A percentile compares a stretch with the other conserved stretches of the same genome.
phyloP scores from a whole-genome alignment of 1,140 invertebrate species.

The Papilio polyxenes region DNA sequence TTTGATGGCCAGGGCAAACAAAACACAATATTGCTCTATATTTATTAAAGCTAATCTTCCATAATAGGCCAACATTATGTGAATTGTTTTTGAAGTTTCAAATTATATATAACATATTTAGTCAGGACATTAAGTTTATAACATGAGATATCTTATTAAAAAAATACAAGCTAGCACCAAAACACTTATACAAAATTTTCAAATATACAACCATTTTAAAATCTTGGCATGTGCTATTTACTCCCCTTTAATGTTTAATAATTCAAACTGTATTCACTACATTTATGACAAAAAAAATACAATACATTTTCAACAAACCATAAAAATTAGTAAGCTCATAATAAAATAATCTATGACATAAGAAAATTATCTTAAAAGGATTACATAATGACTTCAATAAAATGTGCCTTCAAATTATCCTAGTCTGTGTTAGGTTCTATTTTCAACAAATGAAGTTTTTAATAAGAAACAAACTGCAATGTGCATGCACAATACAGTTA shows the following conservation, averaged over 20 bases:
- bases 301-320: conserved; percentile 28
- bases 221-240: background rate
- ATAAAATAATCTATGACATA: conserved; percentile 30
- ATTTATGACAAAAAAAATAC: conserved; percentile 22
- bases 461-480: background rate
- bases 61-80: background rate
- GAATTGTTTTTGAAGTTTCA: background rate
- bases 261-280: background rate
- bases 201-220: background rate
- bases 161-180: conserved; percentile 16
- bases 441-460: too few species aligned
- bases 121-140: background rate
- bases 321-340: background rate
- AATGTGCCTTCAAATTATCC: conserved; percentile 22
- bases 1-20: too few species aligned
- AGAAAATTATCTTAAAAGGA: conserved; percentile 18
- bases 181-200: background rate
- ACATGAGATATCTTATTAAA: background rate
- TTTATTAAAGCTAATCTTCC: background rate
- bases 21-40: background rate
- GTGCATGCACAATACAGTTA: background rate
- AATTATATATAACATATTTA: background rate
- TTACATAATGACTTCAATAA: conserved; percentile 27
- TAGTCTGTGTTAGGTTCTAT: background rate
- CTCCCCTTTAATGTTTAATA: background rate